These are phyloP conservation scores for Saturnia pavonia DNA, from an alignment of 2,888 invertebrate species.

Conservation along the genomic window DNA sequence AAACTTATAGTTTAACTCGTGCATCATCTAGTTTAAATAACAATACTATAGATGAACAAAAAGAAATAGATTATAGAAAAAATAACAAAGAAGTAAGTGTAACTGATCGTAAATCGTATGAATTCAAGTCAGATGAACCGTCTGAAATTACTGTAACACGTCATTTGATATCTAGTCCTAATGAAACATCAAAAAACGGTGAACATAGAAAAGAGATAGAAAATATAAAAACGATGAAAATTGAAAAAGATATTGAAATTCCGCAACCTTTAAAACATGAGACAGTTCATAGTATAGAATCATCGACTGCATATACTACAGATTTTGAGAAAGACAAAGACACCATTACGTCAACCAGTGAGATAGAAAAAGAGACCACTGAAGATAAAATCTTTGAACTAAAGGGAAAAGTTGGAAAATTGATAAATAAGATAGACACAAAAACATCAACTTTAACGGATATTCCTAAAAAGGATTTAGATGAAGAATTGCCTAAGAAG, in stretches of 20 bases:
- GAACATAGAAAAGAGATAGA: not conserved
- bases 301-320: not conserved
- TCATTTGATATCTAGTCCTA: slow-evolving; percentile 27
- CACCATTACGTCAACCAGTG: slow-evolving; percentile 2
- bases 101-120: not conserved
- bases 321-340: slow-evolving; percentile 16
- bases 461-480: slow-evolving; percentile 33
- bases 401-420: slow-evolving; percentile 56
- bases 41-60: not conserved
- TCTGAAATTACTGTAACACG: slow-evolving; percentile 1
- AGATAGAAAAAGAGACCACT: slow-evolving; percentile 27
- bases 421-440: slow-evolving; percentile 41
- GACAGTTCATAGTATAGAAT: not conserved
- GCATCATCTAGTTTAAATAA: not conserved
- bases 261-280: not conserved
- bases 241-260: slow-evolving; percentile 23
- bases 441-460: slow-evolving; percentile 30
- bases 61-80: not conserved
- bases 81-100: not conserved
- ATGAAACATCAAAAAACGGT: not conserved
- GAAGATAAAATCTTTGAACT: slow-evolving; percentile 43
- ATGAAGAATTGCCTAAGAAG: slow-evolving; percentile 47
- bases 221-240: slow-evolving; percentile 23
- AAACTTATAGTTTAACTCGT: not conserved
- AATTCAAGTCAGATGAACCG: not conserved